Percentiles rank a stretch among this genome's conserved stretches.
Conservation (phyloP, 1,140 invertebrate species). For the Hylaeus anthracinus region DNA sequence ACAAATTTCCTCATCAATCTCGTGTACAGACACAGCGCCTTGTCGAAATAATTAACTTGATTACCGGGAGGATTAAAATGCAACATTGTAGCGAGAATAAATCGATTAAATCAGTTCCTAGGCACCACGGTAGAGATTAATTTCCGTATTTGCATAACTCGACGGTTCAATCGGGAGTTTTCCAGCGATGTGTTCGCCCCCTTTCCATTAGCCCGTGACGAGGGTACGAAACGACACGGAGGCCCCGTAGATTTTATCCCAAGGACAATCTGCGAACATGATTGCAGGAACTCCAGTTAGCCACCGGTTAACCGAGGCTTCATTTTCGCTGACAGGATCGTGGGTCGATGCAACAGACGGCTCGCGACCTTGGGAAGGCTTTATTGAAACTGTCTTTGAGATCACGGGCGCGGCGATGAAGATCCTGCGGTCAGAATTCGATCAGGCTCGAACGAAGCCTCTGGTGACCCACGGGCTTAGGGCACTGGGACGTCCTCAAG, state of each 20-base stretch:
- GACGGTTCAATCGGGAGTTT: slow-evolving; percentile 9
- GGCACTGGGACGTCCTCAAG: too few relatives aligned
- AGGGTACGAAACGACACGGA: not conserved
- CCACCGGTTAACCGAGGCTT: slow-evolving; percentile 27
- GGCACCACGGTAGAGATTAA: not conserved
- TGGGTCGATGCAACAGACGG: not conserved
- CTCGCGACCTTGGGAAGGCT: slow-evolving; percentile 19
- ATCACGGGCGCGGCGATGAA: too few relatives aligned
- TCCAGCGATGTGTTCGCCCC: not conserved
- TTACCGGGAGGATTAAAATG: slow-evolving; percentile 48
- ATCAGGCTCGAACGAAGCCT: too few relatives aligned
- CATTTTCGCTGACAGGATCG: slow-evolving; percentile 29
- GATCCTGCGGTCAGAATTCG: not conserved
- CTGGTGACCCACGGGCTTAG: too few relatives aligned
- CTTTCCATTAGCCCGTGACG: slow-evolving; percentile 9
- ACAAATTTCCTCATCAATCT: too few relatives aligned
- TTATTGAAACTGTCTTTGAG: slow-evolving; percentile 26
- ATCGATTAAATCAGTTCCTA: not conserved
- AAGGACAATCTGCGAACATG: slow-evolving; percentile 27
- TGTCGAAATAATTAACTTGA: slow-evolving; percentile 52
- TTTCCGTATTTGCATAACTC: slow-evolving; percentile 24
- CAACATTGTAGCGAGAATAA: slow-evolving; percentile 50
- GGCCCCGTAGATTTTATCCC: slow-evolving; percentile 16
- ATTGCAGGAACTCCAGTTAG: slow-evolving; percentile 8
- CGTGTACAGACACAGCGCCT: too few relatives aligned